A percentile compares a stretch with the other conserved stretches of the same genome.
Evolutionary conservation across 2,113 vertebrate genomes (phyloP).

Genomic region (Seriola aureovittata): DNA sequence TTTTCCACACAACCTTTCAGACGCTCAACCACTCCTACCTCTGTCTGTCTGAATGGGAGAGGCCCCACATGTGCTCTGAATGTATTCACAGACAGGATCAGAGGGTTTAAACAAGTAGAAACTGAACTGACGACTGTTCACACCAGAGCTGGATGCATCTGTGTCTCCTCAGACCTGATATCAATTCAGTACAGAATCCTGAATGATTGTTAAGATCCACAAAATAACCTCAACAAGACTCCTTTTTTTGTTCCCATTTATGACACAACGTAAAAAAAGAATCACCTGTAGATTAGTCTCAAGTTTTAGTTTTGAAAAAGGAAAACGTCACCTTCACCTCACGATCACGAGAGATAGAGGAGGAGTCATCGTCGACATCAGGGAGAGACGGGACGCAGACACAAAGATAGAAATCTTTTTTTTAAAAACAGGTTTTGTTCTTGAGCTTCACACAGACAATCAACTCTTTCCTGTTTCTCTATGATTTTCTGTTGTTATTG

Average conservation of each 20-base stretch:
- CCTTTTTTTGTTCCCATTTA: no score
- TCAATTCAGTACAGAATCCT: background rate
- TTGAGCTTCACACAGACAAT: conserved; percentile 35
- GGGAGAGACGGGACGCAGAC: background rate
- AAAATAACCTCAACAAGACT: background rate
- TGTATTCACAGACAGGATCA: conserved; percentile 38
- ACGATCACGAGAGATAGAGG: background rate
- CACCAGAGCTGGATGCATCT: background rate
- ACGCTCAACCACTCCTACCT: conserved; percentile 72
- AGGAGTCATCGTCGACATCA: background rate
- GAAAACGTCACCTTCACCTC: background rate
- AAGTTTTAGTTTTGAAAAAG: background rate
- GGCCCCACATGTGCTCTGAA: conserved; percentile 29
- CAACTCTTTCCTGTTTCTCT: conserved; percentile 12
- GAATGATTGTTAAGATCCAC: background rate
- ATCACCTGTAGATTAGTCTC: background rate
- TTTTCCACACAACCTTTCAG: conserved; percentile 64
- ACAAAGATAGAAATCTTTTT: background rate
- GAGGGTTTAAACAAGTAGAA: background rate
- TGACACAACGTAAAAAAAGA: background rate
- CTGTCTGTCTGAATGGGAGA: conserved; percentile 48
- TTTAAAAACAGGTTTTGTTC: background rate
- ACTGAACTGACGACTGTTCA: background rate
- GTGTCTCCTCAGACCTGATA: background rate
- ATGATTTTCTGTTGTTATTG: background rate